Conservation (phyloP, 2,113 vertebrate species). For the Mormoops blainvillei region DNA sequence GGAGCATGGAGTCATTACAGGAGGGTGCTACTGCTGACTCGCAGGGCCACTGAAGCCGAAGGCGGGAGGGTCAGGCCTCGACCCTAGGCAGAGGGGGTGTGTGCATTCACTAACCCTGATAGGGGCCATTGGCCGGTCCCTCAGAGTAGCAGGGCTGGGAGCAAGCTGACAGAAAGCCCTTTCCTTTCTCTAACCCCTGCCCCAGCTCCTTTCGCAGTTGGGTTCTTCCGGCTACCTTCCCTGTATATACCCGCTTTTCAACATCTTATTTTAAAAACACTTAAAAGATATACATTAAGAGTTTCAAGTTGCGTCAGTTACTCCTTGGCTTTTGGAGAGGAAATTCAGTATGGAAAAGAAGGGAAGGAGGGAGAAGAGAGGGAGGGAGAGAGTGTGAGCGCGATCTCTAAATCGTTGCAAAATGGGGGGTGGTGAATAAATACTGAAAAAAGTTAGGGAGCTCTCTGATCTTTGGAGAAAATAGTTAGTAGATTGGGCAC, state of each 20-base stretch:
- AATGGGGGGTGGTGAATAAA: background rate
- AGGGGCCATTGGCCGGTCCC: background rate
- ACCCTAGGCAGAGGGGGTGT: background rate
- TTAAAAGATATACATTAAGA: background rate
- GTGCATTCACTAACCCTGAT: fast-evolving
- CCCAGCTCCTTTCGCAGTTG: background rate
- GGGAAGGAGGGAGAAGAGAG: background rate
- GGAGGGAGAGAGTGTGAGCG: background rate
- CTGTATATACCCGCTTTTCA: background rate
- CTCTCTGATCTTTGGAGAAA: background rate
- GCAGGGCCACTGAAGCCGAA: background rate
- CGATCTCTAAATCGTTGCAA: background rate
- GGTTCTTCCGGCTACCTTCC: background rate
- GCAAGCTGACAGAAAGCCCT: background rate
- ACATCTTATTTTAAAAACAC: background rate
- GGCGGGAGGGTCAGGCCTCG: background rate
- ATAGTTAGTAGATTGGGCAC: too few species aligned
- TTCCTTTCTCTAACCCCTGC: background rate
- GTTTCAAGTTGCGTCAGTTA: background rate
- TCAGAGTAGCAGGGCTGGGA: background rate
- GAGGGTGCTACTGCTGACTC: background rate
- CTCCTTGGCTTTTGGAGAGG: background rate
- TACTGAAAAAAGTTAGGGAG: background rate
- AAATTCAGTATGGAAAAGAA: background rate
- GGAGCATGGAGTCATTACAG: fast-evolving